Evolutionary conservation across 2,888 invertebrate genomes (phyloP).

Genomic region (Parelbella ahira): DNA sequence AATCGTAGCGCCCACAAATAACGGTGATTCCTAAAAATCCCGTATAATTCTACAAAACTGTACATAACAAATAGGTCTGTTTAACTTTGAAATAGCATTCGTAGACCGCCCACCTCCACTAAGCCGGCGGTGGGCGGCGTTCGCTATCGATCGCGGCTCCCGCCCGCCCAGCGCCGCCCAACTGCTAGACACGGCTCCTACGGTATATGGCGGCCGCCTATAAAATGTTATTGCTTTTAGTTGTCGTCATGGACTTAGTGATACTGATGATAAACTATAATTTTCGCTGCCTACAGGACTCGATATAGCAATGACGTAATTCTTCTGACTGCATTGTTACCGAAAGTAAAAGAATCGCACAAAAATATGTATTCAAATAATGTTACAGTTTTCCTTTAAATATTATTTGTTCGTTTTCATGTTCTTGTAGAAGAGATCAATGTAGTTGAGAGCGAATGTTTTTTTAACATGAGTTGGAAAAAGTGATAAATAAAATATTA

Average conservation of each 20-base stretch:
- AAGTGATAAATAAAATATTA: too few relatives aligned
- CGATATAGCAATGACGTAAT: background rate
- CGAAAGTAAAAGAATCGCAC: too few relatives aligned
- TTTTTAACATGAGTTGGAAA: too few relatives aligned
- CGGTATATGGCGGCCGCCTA: constrained; percentile 55
- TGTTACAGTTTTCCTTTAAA: too few relatives aligned
- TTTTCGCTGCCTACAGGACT: constrained; percentile 33
- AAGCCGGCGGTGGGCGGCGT: constrained; percentile 36
- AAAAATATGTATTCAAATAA: too few relatives aligned
- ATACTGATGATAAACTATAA: constrained; percentile 32
- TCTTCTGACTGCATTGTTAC: background rate
- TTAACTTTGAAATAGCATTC: constrained; percentile 23
- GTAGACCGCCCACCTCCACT: constrained; percentile 29
- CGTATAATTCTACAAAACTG: constrained; percentile 9
- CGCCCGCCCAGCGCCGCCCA: constrained; percentile 60
- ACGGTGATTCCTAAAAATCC: constrained; percentile 3
- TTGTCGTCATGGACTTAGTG: constrained; percentile 51
- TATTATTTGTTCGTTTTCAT: too few relatives aligned
- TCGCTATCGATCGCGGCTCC: constrained; percentile 52
- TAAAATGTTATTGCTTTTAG: constrained; percentile 69
- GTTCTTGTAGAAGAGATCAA: too few relatives aligned
- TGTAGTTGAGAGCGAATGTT: too few relatives aligned
- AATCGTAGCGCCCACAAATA: background rate
- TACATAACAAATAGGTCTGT: constrained; percentile 24
- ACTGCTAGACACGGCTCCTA: constrained; percentile 39